These are phyloP conservation scores for Metaphire vulgaris DNA, from an alignment of 1,140 invertebrate genomes.

Conservation along the genomic window DNA sequence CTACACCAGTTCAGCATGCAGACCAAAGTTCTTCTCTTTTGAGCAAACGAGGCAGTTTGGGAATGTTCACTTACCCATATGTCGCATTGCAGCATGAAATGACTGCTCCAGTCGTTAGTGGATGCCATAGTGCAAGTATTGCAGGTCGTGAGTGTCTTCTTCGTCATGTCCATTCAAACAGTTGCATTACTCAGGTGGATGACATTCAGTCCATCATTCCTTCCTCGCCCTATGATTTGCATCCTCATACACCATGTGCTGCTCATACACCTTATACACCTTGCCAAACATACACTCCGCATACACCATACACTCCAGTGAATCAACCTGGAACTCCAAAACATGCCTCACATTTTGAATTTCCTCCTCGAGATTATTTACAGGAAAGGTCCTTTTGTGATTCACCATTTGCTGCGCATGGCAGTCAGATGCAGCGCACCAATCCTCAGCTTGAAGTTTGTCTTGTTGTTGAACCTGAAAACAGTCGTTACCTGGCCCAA, in stretches of 20 bases:
- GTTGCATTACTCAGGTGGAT: not conserved
- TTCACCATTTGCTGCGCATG: constrained; percentile 2
- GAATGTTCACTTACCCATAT: not conserved
- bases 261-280: not conserved
- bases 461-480: not conserved
- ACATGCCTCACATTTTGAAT: not conserved
- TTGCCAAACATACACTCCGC: not conserved
- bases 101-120: not conserved
- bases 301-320: not conserved
- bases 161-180: not conserved
- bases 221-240: not conserved
- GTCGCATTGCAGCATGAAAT: not conserved
- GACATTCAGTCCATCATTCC: not conserved
- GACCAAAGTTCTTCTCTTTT: not conserved
- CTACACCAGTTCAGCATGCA: not conserved
- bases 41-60: not conserved
- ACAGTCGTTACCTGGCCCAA: not conserved
- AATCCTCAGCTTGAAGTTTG: constrained; percentile 25
- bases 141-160: not conserved
- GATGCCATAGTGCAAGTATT: not conserved
- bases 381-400: not conserved
- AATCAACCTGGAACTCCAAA: not conserved
- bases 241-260: not conserved
- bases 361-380: not conserved
- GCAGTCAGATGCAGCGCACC: constrained; percentile 25